Percentiles rank a stretch among this genome's conserved stretches.
Conservation (phyloP, 2,888 invertebrate species). For the Willowsia nigromaculata region DNA sequence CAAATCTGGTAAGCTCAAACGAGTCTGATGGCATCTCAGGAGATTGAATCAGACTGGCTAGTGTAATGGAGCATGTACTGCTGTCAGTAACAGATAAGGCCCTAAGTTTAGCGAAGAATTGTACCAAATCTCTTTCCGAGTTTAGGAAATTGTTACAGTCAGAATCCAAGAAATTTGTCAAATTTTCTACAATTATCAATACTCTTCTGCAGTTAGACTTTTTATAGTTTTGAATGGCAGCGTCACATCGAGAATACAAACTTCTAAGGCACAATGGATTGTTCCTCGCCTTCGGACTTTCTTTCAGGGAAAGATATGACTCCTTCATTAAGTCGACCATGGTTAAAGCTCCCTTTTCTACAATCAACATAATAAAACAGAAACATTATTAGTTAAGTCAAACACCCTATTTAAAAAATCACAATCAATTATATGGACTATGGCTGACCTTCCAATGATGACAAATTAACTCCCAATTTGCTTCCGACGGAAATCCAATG, state of each 20-base stretch:
- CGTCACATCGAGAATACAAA: conserved; percentile 22
- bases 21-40: conserved; percentile 15
- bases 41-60: conserved; percentile 34
- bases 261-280: conserved; percentile 1
- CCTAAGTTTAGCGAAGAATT: conserved; percentile 36
- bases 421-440: neutral
- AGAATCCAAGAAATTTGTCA: conserved; percentile 34
- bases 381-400: neutral
- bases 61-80: neutral
- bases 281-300: neutral
- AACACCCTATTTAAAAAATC: neutral
- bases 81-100: conserved; percentile 34
- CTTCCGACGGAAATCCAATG: conserved; percentile 52
- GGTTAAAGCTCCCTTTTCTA: conserved; percentile 45
- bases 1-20: conserved; percentile 17
- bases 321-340: conserved; percentile 50
- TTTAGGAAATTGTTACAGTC: neutral
- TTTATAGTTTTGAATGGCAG: neutral
- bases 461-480: conserved; percentile 46
- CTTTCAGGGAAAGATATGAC: neutral
- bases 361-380: neutral
- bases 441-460: conserved; percentile 39
- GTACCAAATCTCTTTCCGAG: neutral
- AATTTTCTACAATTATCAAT: conserved; percentile 48
- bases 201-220: neutral